Conservation (phyloP, 2,797 vertebrate genomes). For the Pseudomugil gertrudae region DNA sequence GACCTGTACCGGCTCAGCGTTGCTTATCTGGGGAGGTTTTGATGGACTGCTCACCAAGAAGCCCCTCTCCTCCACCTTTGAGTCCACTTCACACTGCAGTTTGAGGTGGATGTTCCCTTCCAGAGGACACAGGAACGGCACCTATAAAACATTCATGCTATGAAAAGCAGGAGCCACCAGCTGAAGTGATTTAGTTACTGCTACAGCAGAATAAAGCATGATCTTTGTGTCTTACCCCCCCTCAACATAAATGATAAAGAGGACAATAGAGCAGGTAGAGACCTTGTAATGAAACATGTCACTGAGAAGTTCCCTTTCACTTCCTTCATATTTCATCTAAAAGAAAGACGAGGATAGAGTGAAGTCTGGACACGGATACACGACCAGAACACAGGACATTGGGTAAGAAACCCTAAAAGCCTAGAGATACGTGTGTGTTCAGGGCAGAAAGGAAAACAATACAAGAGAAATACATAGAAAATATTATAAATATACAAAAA, state of each 20-base stretch:
- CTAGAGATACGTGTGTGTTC: too few relatives aligned
- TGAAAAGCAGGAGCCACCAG: too few relatives aligned
- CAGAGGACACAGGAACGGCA: conserved; percentile 92
- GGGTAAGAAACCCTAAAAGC: too few relatives aligned
- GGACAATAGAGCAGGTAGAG: conserved; percentile 61
- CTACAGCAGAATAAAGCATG: not conserved
- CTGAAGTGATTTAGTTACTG: not conserved
- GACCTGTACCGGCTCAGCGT: too few relatives aligned
- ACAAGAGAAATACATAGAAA: not conserved
- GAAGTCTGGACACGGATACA: not conserved
- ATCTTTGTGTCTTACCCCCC: not conserved
- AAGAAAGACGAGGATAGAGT: conserved; percentile 65
- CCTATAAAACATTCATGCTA: conserved; percentile 59
- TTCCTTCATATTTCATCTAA: conserved; percentile 90
- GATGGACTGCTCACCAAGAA: conserved; percentile 87
- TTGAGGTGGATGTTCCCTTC: conserved; percentile 94
- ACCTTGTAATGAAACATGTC: conserved; percentile 92
- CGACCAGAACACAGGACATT: not conserved
- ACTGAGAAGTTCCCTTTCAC: conserved; percentile 86
- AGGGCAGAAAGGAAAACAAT: too few relatives aligned
- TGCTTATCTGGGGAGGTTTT: too few relatives aligned
- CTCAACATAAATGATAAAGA: conserved; percentile 18
- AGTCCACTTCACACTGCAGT: conserved; percentile 93
- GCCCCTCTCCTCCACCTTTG: conserved; percentile 88
- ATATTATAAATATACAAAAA: not conserved